phyloP scores from a whole-genome alignment of 2,888 invertebrate species.

The Acanthosoma haemorrhoidale region DNA sequence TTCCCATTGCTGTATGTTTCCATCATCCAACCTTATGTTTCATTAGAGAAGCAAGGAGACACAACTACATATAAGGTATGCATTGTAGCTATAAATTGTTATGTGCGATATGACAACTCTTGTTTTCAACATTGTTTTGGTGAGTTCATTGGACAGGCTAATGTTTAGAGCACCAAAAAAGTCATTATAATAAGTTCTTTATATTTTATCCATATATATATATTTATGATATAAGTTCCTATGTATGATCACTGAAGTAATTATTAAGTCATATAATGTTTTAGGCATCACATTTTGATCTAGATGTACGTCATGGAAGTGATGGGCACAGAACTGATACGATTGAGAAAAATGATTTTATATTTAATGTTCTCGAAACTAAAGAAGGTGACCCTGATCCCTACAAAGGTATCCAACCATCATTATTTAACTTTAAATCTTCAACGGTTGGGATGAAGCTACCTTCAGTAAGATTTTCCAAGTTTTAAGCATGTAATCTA shows the following conservation, averaged over 20 bases:
- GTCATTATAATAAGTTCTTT: too few relatives aligned
- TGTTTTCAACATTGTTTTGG: too few relatives aligned
- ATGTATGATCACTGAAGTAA: too few relatives aligned
- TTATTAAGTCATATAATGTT: too few relatives aligned
- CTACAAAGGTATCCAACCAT: conserved; percentile 68
- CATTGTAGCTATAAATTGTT: background rate
- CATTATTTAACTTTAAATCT: conserved; percentile 59
- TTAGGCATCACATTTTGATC: conserved; percentile 59
- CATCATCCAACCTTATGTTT: conserved; percentile 55
- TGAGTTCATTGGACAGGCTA: too few relatives aligned
- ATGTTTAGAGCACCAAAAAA: too few relatives aligned
- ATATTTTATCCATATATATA: too few relatives aligned
- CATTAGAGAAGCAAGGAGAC: conserved; percentile 45
- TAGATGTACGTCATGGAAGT: conserved; percentile 49
- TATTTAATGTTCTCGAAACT: conserved; percentile 55
- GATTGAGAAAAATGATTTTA: conserved; percentile 34
- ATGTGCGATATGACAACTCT: background rate
- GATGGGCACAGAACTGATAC: conserved; percentile 41
- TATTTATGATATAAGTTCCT: too few relatives aligned
- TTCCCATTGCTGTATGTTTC: conserved; percentile 50
- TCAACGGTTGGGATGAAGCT: conserved; percentile 50
- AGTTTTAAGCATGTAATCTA: background rate
- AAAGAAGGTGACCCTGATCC: conserved; percentile 61
- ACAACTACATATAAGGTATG: conserved; percentile 36
- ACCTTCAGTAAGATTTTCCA: conserved; percentile 41